Percentiles rank a stretch among this genome's conserved stretches.
These are phyloP conservation scores for Lasioglossum albipes DNA, from an alignment of 1,140 invertebrate species.

Conservation along the genomic window DNA sequence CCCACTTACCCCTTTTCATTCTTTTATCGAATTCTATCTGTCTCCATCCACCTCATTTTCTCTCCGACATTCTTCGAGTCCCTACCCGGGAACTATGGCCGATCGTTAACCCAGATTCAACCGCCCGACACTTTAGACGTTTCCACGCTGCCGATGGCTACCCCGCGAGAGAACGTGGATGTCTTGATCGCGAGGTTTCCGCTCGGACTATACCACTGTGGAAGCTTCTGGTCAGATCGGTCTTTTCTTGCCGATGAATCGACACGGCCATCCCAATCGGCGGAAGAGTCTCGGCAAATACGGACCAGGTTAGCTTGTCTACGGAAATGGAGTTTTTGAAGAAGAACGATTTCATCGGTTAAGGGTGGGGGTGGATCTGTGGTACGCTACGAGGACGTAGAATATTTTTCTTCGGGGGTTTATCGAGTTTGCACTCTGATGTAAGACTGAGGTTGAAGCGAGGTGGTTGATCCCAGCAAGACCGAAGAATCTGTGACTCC, in stretches of 20 bases:
- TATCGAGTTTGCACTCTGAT: too few species aligned
- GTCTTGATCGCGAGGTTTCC: constrained; percentile 20
- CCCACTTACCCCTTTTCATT: not conserved
- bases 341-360: constrained; percentile 4
- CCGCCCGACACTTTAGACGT: constrained; percentile 29
- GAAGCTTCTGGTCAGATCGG: constrained; percentile 3
- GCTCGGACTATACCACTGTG: not conserved
- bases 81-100: constrained; percentile 15
- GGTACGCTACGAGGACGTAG: too few species aligned
- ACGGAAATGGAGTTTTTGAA: not conserved
- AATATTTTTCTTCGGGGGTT: too few species aligned
- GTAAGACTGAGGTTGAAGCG: too few species aligned
- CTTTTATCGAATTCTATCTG: constrained; percentile 45
- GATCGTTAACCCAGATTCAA: constrained; percentile 60
- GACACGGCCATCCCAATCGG: too few species aligned
- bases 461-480: too few species aligned
- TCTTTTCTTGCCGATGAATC: not conserved
- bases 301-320: not conserved
- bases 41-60: constrained; percentile 32
- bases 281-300: constrained; percentile 5
- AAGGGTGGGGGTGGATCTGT: too few species aligned
- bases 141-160: constrained; percentile 23
- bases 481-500: too few species aligned
- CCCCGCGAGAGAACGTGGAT: constrained; percentile 9
- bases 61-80: constrained; percentile 34